Evolutionary conservation across 2,113 vertebrate species (phyloP).

Genomic region (Raja brachyura): DNA sequence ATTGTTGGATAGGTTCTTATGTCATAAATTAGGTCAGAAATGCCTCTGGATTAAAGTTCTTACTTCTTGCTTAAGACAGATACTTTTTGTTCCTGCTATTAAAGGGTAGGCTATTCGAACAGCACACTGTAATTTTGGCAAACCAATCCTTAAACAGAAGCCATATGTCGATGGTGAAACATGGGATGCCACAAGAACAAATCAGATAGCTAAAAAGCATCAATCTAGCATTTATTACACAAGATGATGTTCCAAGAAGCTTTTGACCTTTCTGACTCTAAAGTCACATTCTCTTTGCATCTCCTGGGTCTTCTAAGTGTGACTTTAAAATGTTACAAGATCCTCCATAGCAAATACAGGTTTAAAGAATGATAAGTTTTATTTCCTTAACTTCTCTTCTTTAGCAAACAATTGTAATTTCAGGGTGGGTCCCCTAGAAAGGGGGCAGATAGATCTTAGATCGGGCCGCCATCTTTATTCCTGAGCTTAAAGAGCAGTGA

Average conservation of each 20-base stretch:
- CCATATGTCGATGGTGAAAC: background rate
- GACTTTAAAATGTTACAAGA: background rate
- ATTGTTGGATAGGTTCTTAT: background rate
- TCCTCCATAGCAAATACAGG: background rate
- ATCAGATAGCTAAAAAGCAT: background rate
- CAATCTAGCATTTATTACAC: background rate
- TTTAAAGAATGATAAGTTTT: background rate
- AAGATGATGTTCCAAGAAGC: background rate
- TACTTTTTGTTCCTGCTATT: background rate
- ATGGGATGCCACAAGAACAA: background rate
- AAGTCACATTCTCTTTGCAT: background rate
- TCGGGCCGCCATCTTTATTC: background rate
- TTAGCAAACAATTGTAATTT: background rate
- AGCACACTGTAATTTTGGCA: background rate
- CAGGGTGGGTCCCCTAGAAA: background rate
- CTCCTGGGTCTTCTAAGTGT: background rate
- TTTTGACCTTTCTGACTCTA: background rate
- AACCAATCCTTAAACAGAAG: background rate
- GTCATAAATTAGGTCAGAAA: background rate
- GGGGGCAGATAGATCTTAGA: background rate
- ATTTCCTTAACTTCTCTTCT: background rate
- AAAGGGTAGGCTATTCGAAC: background rate
- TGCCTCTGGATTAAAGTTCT: background rate
- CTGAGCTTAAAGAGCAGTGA: background rate
- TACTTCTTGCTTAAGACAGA: background rate